Conservation (phyloP, 2,113 vertebrate genomes). For the Tetraodon nigroviridis region DNA sequence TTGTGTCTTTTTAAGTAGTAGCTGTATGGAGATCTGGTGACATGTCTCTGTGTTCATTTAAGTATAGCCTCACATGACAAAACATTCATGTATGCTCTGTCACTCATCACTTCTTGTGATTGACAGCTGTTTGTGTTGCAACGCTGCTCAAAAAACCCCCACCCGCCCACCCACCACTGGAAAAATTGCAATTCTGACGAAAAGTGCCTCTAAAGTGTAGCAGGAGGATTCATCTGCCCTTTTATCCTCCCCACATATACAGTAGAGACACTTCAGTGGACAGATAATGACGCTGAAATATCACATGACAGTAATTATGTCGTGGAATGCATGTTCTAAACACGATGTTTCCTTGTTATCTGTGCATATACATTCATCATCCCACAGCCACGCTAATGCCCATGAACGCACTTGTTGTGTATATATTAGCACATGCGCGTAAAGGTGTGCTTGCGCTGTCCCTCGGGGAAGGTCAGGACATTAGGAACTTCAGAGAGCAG, state of each 20-base stretch:
- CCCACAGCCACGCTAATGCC: not conserved
- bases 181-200: too few species aligned
- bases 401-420: slow-evolving; percentile 2
- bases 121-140: slow-evolving; percentile 43
- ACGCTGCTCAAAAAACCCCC: slow-evolving; percentile 5
- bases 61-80: slow-evolving; percentile 24
- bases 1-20: not conserved
- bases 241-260: not conserved
- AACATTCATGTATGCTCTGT: slow-evolving; percentile 33
- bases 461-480: slow-evolving; percentile 62
- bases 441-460: slow-evolving; percentile 12
- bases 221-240: slow-evolving; percentile 2
- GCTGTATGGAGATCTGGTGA: not conserved
- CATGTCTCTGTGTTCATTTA: slow-evolving; percentile 15
- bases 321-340: slow-evolving; percentile 6
- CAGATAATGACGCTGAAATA: slow-evolving; percentile 4
- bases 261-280: not conserved
- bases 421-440: not conserved
- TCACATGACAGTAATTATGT: slow-evolving; percentile 7
- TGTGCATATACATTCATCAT: slow-evolving; percentile 16
- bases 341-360: slow-evolving; percentile 6
- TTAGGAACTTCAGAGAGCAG: slow-evolving; percentile 59
- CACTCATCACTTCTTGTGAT: slow-evolving; percentile 33
- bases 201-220: not conserved
- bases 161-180: too few species aligned